Conservation (phyloP, 2,888 invertebrate species). For the Entomobrya proxima region DNA sequence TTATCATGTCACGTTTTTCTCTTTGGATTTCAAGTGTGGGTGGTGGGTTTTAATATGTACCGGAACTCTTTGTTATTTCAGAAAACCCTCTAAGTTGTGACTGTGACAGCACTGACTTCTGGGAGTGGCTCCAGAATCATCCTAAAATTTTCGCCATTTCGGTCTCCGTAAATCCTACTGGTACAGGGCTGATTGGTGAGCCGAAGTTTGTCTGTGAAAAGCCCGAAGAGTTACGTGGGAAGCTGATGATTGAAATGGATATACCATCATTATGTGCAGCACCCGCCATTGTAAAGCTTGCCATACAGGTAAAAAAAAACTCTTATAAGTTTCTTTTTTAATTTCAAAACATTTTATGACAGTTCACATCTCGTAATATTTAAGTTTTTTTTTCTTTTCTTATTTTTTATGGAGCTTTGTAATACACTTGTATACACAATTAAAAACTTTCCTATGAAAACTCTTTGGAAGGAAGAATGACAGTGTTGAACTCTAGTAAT, state of each 20-base stretch:
- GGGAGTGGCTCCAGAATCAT: conserved; percentile 95
- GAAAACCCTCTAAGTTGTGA: conserved; percentile 93
- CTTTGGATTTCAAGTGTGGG: not conserved
- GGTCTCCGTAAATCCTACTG: conserved; percentile 55
- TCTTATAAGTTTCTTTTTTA: not conserved
- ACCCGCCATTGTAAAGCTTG: conserved; percentile 88
- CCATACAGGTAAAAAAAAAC: conserved; percentile 81
- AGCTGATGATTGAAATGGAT: conserved; percentile 86
- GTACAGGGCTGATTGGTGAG: conserved; percentile 75
- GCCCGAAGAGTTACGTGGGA: conserved; percentile 87
- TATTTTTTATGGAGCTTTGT: not conserved
- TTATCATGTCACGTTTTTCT: conserved; percentile 18
- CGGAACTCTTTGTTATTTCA: conserved; percentile 77
- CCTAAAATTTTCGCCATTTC: conserved; percentile 82
- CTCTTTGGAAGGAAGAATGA: not conserved
- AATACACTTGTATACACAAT: not conserved
- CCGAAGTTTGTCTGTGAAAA: conserved; percentile 86
- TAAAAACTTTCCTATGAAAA: not conserved
- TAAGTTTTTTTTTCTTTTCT: not conserved
- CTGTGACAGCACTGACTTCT: conserved; percentile 92
- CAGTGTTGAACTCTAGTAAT: not conserved
- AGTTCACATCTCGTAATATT: not conserved
- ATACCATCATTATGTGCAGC: conserved; percentile 90
- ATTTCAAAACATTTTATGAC: conserved; percentile 17
- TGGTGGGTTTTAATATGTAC: conserved; percentile 16